phyloP scores from a whole-genome alignment of 2,888 invertebrate genomes.

The Drosophila pseudotakahashii region DNA sequence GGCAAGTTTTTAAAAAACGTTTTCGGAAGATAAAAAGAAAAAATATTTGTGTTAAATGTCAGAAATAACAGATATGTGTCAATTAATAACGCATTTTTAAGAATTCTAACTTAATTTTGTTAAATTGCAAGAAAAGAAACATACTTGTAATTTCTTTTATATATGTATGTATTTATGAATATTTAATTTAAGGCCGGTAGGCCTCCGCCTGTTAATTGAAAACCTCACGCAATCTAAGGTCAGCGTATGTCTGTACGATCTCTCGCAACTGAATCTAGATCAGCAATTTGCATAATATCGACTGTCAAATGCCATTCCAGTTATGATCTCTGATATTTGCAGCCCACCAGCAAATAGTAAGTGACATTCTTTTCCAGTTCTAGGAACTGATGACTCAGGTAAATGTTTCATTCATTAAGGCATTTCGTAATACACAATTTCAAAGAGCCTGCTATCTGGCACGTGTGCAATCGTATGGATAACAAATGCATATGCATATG shows the following conservation, averaged over 20 bases:
- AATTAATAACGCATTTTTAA: too few relatives aligned
- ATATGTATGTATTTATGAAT: too few relatives aligned
- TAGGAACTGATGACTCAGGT: slow-evolving; percentile 18
- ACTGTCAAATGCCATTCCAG: slow-evolving; percentile 7
- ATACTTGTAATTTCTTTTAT: too few relatives aligned
- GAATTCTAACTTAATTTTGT: too few relatives aligned
- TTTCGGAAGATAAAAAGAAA: too few relatives aligned
- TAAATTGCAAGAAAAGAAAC: too few relatives aligned
- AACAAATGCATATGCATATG: slow-evolving; percentile 20
- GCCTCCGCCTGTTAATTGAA: slow-evolving; percentile 56
- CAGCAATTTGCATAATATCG: slow-evolving; percentile 52
- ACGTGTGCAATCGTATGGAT: slow-evolving; percentile 31
- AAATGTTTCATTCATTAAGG: slow-evolving; percentile 34
- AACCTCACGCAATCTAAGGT: slow-evolving; percentile 54
- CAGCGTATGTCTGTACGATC: slow-evolving; percentile 39
- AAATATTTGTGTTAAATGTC: too few relatives aligned
- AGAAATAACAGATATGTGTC: too few relatives aligned
- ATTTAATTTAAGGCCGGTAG: too few relatives aligned
- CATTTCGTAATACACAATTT: slow-evolving; percentile 18
- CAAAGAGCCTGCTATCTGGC: slow-evolving; percentile 10
- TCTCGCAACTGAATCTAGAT: slow-evolving; percentile 43
- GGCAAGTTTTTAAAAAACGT: too few relatives aligned
- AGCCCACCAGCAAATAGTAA: slow-evolving; percentile 1
- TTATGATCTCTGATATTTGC: slow-evolving; percentile 3
- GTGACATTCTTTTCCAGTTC: slow-evolving; percentile 7